A percentile compares a stretch with the other conserved stretches of the same genome.
Conservation (phyloP, 37 sponge, comb jelly and placozoan genomes). For the Lycopodina hypogea region DNA sequence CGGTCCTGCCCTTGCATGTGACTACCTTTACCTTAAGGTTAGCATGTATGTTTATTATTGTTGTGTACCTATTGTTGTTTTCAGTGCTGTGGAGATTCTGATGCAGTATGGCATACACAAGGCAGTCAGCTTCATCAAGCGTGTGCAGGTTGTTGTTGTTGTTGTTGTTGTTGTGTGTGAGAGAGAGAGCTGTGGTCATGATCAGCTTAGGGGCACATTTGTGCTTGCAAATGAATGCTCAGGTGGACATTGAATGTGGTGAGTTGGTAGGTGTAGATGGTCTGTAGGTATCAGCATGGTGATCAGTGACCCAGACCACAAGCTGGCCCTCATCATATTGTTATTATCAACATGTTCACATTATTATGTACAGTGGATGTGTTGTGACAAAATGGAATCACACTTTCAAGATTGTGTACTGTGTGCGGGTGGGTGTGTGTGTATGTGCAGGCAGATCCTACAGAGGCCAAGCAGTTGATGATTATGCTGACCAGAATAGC, state of each 20-base stretch:
- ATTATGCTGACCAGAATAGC: conserved; percentile 50
- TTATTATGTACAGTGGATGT: too few species aligned
- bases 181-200: not conserved
- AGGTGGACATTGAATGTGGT: not conserved
- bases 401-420: too few species aligned
- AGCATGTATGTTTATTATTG: not conserved
- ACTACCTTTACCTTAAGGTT: not conserved
- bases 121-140: conserved; percentile 29
- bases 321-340: too few species aligned
- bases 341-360: too few species aligned
- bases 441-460: conserved; percentile 6
- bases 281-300: too few species aligned
- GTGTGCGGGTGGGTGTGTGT: not conserved
- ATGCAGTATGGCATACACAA: conserved; percentile 31
- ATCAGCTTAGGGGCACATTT: not conserved
- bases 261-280: too few species aligned
- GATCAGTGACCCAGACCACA: too few species aligned
- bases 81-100: conserved; percentile 46
- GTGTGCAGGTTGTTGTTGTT: conserved; percentile 50
- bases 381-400: too few species aligned
- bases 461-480: conserved; percentile 59
- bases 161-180: not conserved
- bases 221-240: not conserved
- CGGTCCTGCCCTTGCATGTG: too few species aligned
- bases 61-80: not conserved